Evolutionary conservation across 2,888 invertebrate species (phyloP).

Genomic region (Teleiodes luculella): DNA sequence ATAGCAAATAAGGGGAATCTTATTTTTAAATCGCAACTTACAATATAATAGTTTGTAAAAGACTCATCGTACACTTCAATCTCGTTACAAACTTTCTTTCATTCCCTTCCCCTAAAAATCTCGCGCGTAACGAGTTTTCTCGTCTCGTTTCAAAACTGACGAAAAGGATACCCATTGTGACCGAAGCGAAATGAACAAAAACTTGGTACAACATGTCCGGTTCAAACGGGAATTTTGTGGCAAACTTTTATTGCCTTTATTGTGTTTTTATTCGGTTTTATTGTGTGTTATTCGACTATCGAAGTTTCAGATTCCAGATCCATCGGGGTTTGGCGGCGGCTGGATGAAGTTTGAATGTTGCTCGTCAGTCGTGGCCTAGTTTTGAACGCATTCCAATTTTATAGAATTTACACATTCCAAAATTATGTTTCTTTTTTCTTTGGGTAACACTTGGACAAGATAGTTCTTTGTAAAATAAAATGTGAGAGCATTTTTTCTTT

Average conservation of each 20-base stretch:
- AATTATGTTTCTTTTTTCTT: too few relatives aligned
- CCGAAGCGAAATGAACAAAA: conserved; percentile 33
- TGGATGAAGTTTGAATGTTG: conserved; percentile 9
- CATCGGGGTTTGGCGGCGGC: conserved; percentile 38
- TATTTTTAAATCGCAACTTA: too few relatives aligned
- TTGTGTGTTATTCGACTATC: conserved; percentile 50
- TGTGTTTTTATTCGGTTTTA: conserved; percentile 38
- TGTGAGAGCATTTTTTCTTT: too few relatives aligned
- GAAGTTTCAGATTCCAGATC: conserved; percentile 61
- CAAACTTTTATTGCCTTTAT: conserved; percentile 57
- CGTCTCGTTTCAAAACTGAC: conserved; percentile 16
- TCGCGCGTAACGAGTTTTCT: conserved; percentile 4
- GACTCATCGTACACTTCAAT: background rate
- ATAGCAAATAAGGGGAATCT: too few relatives aligned
- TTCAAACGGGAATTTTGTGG: conserved; percentile 40
- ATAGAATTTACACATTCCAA: conserved; percentile 31
- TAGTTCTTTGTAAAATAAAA: too few relatives aligned
- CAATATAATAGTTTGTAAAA: too few relatives aligned
- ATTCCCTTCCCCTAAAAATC: background rate
- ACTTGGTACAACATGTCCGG: conserved; percentile 41
- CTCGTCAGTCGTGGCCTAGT: background rate
- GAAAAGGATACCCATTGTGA: conserved; percentile 24
- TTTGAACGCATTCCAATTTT: background rate
- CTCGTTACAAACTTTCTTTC: conserved; percentile 3
- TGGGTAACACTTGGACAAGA: too few relatives aligned